Evolutionary conservation across 2,888 invertebrate species (phyloP).

Genomic region (Malthinus flaveolus): DNA sequence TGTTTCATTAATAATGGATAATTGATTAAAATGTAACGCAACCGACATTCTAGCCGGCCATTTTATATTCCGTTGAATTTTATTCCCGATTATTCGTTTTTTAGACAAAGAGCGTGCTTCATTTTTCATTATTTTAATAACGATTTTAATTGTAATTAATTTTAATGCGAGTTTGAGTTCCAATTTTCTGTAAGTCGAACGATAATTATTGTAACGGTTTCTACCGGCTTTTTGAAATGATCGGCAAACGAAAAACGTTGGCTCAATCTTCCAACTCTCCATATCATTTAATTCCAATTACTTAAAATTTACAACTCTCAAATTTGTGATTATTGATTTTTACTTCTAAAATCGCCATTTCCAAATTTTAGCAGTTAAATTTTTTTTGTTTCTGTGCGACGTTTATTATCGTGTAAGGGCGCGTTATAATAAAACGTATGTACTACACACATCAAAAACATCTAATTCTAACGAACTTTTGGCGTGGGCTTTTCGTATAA

Average conservation of each 20-base stretch:
- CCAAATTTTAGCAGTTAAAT: neutral
- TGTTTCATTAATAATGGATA: neutral
- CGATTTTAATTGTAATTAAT: neutral
- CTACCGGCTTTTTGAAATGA: conserved; percentile 10
- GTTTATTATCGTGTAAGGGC: too few relatives aligned
- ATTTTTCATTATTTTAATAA: neutral
- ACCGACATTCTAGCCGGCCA: conserved; percentile 12
- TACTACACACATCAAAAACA: neutral
- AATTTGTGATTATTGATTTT: neutral
- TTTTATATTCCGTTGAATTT: neutral
- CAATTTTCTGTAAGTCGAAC: too few relatives aligned
- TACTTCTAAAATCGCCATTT: neutral
- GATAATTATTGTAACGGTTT: neutral
- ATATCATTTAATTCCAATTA: neutral
- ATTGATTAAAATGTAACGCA: neutral
- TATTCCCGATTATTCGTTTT: neutral
- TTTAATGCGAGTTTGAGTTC: neutral
- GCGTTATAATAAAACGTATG: too few relatives aligned
- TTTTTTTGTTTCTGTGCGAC: too few relatives aligned
- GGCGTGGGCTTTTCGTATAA: neutral
- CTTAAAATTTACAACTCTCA: neutral
- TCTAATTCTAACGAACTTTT: conserved; percentile 4
- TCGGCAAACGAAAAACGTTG: neutral
- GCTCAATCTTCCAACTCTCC: neutral
- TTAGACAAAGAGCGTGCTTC: neutral